Percentiles rank a stretch among this genome's conserved stretches.
phyloP scores from a whole-genome alignment of 2,113 vertebrate genomes.

The Trogon surrucura region DNA sequence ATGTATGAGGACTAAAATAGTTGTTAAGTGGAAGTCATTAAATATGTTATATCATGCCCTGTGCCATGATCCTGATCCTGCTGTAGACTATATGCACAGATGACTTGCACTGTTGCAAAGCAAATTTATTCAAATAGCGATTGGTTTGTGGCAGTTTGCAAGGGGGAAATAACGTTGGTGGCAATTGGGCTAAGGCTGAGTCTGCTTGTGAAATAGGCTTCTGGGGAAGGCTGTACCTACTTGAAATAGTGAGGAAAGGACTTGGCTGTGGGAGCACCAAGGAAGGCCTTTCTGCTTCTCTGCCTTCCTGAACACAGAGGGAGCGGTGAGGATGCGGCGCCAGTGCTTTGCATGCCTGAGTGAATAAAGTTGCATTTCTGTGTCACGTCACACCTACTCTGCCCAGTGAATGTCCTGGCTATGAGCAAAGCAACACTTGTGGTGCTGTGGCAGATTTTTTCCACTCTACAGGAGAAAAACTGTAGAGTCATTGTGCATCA shows the following conservation, averaged over 20 bases:
- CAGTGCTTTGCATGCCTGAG: not conserved
- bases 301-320: not conserved
- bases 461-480: not conserved
- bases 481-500: not conserved
- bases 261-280: not conserved
- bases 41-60: no score
- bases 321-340: not conserved
- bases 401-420: not conserved
- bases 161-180: rapidly evolving
- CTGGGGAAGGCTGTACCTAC: not conserved
- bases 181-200: rapidly evolving
- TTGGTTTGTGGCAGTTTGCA: rapidly evolving
- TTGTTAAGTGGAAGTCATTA: not conserved
- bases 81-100: not conserved
- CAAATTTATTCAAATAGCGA: not conserved
- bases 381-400: not conserved
- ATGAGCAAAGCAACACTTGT: not conserved
- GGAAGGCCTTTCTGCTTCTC: not conserved
- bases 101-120: not conserved
- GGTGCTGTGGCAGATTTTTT: not conserved
- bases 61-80: not conserved
- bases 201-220: not conserved
- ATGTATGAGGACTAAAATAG: not conserved
- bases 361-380: not conserved
- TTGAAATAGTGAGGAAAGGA: not conserved